Evolutionary conservation across 2,113 vertebrate species (phyloP).

Genomic region (Phodopus roborovskii): DNA sequence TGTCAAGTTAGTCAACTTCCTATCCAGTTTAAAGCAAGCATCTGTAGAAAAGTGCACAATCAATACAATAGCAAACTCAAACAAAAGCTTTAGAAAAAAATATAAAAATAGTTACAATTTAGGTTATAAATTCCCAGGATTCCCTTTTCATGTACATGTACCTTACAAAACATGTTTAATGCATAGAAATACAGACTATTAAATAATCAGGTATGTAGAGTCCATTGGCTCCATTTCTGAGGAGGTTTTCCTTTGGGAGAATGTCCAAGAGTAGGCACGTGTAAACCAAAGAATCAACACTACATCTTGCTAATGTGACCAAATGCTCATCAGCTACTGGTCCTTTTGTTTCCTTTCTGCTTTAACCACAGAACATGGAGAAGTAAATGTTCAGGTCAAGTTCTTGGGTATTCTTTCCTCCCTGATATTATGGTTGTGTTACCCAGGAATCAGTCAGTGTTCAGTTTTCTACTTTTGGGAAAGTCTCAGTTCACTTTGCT

Average conservation of each 20-base stretch:
- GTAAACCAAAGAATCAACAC: constrained; percentile 49
- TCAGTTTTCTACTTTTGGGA: constrained; percentile 60
- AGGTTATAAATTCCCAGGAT: constrained; percentile 77
- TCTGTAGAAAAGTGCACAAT: constrained; percentile 71
- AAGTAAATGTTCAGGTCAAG: constrained; percentile 53
- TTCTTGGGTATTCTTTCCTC: background rate
- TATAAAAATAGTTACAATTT: constrained; percentile 87
- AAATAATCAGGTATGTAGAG: constrained; percentile 61
- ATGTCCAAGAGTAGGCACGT: background rate
- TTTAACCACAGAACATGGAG: constrained; percentile 68
- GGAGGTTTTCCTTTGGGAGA: constrained; percentile 75
- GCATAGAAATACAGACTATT: constrained; percentile 74
- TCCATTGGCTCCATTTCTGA: constrained; percentile 60
- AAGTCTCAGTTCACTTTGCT: background rate
- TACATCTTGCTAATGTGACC: constrained; percentile 19
- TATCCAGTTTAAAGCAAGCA: constrained; percentile 69
- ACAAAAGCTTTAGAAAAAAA: constrained; percentile 83
- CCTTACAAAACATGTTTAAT: constrained; percentile 80
- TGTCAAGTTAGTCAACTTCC: constrained; percentile 65
- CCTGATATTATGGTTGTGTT: constrained; percentile 33
- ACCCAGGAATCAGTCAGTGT: background rate
- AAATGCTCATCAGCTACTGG: constrained; percentile 15
- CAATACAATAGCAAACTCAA: constrained; percentile 66
- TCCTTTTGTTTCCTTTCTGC: constrained; percentile 16
- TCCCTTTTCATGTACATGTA: constrained; percentile 70